A percentile compares a stretch with the other conserved stretches of the same genome.
phyloP scores from a whole-genome alignment of 2,113 vertebrate genomes.

The Calcarius ornatus region DNA sequence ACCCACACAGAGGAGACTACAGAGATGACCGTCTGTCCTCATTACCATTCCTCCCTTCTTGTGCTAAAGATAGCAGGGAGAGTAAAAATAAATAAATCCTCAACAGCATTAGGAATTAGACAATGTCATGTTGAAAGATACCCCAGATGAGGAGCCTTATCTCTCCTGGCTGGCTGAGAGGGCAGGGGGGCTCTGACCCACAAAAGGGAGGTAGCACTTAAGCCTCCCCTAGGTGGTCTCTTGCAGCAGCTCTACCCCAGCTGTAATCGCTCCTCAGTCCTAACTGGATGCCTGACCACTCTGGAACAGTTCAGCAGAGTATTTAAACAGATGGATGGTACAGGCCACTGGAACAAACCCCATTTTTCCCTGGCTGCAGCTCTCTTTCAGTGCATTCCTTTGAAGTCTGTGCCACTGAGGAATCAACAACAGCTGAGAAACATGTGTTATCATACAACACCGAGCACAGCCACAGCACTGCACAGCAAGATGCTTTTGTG shows the following conservation, averaged over 20 bases:
- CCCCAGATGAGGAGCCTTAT: neutral
- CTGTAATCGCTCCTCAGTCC: neutral
- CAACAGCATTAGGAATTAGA: constrained; percentile 43
- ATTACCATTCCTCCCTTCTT: constrained; percentile 5
- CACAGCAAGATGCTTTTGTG: constrained; percentile 58
- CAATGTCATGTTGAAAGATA: constrained; percentile 39
- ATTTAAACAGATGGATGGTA: constrained; percentile 83
- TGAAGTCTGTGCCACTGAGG: constrained; percentile 65
- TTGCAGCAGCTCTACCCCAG: neutral
- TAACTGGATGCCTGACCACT: constrained; percentile 30
- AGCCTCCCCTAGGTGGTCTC: constrained; percentile 38
- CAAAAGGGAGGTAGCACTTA: neutral
- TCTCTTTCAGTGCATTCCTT: constrained; percentile 70
- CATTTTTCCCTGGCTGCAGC: constrained; percentile 75
- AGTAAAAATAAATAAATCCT: constrained; percentile 61
- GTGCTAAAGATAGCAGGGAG: constrained; percentile 36
- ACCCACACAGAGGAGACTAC: neutral
- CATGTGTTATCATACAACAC: constrained; percentile 48
- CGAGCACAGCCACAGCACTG: neutral
- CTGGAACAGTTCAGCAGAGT: constrained; percentile 11
- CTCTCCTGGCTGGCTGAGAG: neutral
- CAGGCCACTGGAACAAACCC: constrained; percentile 77
- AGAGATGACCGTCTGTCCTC: neutral
- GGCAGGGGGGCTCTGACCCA: neutral
- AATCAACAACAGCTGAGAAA: constrained; percentile 66